A percentile compares a stretch with the other conserved stretches of the same genome.
These are phyloP conservation scores for Drosophila neonasuta DNA, from an alignment of 2,888 invertebrate species.

Conservation along the genomic window DNA sequence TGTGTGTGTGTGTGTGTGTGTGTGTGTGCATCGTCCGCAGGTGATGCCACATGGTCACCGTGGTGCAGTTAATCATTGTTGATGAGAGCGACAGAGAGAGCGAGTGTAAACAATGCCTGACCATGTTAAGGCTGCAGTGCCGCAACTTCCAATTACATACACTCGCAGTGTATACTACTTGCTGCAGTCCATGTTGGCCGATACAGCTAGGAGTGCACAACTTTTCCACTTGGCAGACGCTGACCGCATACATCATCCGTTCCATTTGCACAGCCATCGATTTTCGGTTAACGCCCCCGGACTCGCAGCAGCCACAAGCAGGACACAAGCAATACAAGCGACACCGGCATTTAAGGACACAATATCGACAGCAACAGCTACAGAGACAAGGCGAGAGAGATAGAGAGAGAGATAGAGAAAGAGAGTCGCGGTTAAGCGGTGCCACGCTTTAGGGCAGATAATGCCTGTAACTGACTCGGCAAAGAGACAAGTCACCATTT, in stretches of 20 bases:
- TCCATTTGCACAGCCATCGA: slow-evolving; percentile 80
- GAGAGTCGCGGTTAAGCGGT: slow-evolving; percentile 77
- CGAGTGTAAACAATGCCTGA: slow-evolving; percentile 67
- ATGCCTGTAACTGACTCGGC: slow-evolving; percentile 57
- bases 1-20: background rate
- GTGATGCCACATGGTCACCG: slow-evolving; percentile 58
- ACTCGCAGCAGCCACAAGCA: slow-evolving; percentile 54
- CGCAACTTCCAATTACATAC: slow-evolving; percentile 73
- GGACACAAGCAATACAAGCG: slow-evolving; percentile 22
- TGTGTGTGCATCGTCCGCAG: slow-evolving; percentile 72
- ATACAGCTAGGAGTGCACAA: slow-evolving; percentile 43
- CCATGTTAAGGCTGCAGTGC: slow-evolving; percentile 41
- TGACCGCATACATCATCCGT: slow-evolving; percentile 79
- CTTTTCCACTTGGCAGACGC: slow-evolving; percentile 67
- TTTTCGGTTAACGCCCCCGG: slow-evolving; percentile 78
- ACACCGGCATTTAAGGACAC: slow-evolving; percentile 79
- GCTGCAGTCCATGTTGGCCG: slow-evolving; percentile 18
- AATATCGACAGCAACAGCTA: slow-evolving; percentile 61
- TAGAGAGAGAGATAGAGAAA: background rate
- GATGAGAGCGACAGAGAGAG: slow-evolving; percentile 67
- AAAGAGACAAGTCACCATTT: slow-evolving; percentile 7
- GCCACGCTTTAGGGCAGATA: slow-evolving; percentile 71
- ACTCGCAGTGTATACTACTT: slow-evolving; percentile 7
- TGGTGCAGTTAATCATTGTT: slow-evolving; percentile 78
- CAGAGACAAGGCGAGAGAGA: background rate